Percentiles rank a stretch among this genome's conserved stretches.
Evolutionary conservation across 2,113 vertebrate species (phyloP).

Genomic region (Charina bottae): DNA sequence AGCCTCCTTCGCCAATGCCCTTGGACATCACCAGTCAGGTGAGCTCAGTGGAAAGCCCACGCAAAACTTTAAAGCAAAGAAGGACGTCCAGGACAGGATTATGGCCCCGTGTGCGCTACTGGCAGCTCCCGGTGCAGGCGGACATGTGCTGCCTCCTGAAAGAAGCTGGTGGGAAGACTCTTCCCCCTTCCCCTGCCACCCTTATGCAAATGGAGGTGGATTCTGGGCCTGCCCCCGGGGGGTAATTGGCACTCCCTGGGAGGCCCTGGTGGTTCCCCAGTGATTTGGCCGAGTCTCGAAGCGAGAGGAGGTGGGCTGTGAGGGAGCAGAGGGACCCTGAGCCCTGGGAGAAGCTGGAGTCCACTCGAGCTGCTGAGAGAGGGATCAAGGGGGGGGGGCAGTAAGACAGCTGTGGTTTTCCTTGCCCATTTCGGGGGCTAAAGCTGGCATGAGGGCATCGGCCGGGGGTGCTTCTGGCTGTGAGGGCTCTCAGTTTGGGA

Average conservation of each 20-base stretch:
- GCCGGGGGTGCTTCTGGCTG: background rate
- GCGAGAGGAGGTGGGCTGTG: background rate
- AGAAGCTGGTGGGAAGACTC: background rate
- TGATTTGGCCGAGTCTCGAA: background rate
- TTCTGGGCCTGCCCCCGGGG: background rate
- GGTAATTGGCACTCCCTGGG: background rate
- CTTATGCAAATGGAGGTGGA: background rate
- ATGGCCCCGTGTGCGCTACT: background rate
- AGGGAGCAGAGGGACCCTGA: background rate
- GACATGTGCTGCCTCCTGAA: background rate
- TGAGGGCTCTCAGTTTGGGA: background rate
- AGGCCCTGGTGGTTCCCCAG: background rate
- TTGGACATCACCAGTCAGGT: constrained; percentile 98
- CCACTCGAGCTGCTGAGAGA: background rate
- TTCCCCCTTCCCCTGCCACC: background rate
- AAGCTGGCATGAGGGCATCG: background rate
- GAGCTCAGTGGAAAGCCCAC: background rate
- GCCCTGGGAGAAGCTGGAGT: background rate
- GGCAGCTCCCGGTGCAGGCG: background rate
- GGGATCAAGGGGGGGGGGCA: background rate
- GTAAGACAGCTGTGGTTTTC: background rate
- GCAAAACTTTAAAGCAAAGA: too few species aligned
- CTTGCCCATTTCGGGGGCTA: background rate
- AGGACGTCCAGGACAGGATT: background rate
- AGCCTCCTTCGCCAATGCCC: constrained; percentile 97